These are phyloP conservation scores for Parnassius apollo DNA, from an alignment of 2,888 invertebrate genomes.

Conservation along the genomic window DNA sequence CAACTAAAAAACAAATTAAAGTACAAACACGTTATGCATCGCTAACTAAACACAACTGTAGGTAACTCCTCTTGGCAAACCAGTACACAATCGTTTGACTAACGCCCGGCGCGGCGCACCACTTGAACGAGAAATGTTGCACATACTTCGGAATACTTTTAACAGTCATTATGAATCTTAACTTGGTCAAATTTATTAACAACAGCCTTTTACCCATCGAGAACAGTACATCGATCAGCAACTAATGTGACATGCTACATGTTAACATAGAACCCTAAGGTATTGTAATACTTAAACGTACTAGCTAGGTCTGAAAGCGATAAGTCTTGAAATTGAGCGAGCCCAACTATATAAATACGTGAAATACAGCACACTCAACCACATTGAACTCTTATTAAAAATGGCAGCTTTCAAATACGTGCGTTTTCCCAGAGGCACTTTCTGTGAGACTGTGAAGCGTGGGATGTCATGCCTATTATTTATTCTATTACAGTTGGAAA, in stretches of 20 bases:
- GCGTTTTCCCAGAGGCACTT: conserved; percentile 46
- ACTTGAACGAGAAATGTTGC: conserved; percentile 63
- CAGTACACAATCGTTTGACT: conserved; percentile 73
- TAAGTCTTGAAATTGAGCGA: conserved; percentile 80
- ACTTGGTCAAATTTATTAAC: conserved; percentile 65
- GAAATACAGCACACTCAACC: conserved; percentile 69
- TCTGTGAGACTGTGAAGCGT: conserved; percentile 47
- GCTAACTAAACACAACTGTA: conserved; percentile 80
- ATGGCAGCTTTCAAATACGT: conserved; percentile 30
- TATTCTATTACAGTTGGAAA: conserved; percentile 26
- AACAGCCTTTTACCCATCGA: conserved; percentile 69
- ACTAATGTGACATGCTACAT: conserved; percentile 71
- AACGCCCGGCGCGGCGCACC: conserved; percentile 68
- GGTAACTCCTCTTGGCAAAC: conserved; percentile 81
- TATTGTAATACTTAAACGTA: conserved; percentile 71
- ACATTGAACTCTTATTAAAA: conserved; percentile 48
- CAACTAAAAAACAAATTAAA: conserved; percentile 82
- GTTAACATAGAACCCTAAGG: conserved; percentile 66
- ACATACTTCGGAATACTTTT: conserved; percentile 47
- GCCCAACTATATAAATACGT: conserved; percentile 73
- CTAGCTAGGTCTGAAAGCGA: conserved; percentile 70
- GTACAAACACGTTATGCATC: conserved; percentile 81
- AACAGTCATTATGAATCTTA: conserved; percentile 56
- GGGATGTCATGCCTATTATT: conserved; percentile 28
- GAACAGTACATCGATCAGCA: conserved; percentile 68